Evolutionary conservation across 1,140 invertebrate species (phyloP), one percentile per base, ranked within the genome.

Genomic region (Pseudomyrmex gracilis): DNA sequence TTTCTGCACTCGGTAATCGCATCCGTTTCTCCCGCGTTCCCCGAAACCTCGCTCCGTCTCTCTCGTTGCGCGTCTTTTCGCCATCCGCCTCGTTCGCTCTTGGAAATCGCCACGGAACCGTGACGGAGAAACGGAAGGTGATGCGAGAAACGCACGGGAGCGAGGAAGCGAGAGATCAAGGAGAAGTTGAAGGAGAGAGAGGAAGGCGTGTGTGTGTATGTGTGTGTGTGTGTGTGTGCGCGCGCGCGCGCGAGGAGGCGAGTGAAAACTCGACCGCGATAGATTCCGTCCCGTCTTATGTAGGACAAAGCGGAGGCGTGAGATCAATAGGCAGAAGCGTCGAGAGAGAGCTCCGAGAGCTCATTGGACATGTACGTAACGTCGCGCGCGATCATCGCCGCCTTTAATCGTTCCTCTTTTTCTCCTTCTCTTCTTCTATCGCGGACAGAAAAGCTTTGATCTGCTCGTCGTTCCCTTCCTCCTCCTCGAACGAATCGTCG

Each of bases 1-100:
- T 77, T 66, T 83, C 82, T 83, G 82, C 73, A 83, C 82, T 76
- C 71, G 82, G 61, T 83, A 83, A 83, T 83, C 73, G 73, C 61
- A 74, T 77, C 82, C 71, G 82, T 66, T 77, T 66, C 82, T 51
- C 67, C 34, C 58, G 64, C 17, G 22, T 73, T 73, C 58, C 61
- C 51, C 82, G 73, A 77, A 83, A 78, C 43, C 51, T 34, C 34
- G 7, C 0, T 34, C 34, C 0, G 34, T 34, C 34, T 34, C 34
- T 76, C 60, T 83, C 55, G 34, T 45, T 13, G 55, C 51, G 20
- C 73, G n/a, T 53, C 34, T 58, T 63, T 64, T 63, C 68, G 47
- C 61, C 60, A 24, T 34, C 55, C 47, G 34, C 55, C 70, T 61
- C 70, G 45, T 82, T 73, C 70, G 58, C n/a, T 22, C 57, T 60